Evolutionary conservation across 2,113 vertebrate species (phyloP).

Genomic region (Pelmatolapia mariae): DNA sequence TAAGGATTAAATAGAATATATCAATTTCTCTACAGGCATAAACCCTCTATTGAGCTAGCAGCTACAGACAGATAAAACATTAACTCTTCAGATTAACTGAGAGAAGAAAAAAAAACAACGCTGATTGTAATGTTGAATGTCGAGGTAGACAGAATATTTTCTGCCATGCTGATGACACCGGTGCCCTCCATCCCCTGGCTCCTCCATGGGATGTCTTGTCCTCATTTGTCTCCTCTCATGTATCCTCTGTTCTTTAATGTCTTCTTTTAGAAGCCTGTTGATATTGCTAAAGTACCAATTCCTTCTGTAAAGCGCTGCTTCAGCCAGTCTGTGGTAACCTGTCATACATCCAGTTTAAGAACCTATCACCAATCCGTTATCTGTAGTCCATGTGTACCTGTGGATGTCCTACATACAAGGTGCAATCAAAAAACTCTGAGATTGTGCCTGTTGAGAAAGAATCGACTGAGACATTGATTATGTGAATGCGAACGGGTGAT

Average conservation of each 20-base stretch:
- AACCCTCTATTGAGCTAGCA: neutral
- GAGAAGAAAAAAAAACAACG: neutral
- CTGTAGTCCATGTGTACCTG: neutral
- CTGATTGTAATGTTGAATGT: slow-evolving; percentile 22
- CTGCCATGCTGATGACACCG: neutral
- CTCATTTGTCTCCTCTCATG: neutral
- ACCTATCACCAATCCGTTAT: neutral
- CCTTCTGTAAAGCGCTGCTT: slow-evolving; percentile 42
- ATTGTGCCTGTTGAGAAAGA: neutral
- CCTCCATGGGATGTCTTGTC: neutral
- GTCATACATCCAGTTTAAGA: neutral
- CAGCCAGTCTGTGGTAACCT: slow-evolving; percentile 15
- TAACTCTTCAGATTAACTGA: slow-evolving; percentile 8
- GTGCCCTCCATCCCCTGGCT: neutral
- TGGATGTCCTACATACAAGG: neutral
- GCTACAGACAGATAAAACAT: slow-evolving; percentile 38
- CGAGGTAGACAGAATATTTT: slow-evolving; percentile 31
- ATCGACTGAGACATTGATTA: neutral
- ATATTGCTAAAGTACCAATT: slow-evolving; percentile 16
- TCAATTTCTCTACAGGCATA: neutral
- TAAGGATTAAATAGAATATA: slow-evolving; percentile 43
- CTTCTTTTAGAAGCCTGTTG: neutral
- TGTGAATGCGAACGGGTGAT: neutral
- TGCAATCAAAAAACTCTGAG: neutral
- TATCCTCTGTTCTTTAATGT: neutral